These are phyloP conservation scores for Delia radicum DNA, from an alignment of 1,140 invertebrate species.

Conservation along the genomic window DNA sequence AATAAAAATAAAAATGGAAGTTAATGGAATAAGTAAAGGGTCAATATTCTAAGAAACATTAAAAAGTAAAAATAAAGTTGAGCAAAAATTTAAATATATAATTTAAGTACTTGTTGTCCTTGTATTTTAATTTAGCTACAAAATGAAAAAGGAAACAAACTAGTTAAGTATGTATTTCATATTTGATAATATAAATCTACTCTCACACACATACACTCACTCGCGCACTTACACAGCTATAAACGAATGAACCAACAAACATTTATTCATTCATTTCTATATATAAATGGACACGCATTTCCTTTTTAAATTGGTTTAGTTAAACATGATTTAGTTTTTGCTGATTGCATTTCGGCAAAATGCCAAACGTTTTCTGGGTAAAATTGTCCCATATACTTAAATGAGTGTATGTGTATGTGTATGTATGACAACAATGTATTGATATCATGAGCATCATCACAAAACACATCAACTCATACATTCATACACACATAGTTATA, in stretches of 20 bases:
- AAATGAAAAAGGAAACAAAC: not conserved
- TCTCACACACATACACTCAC: not conserved
- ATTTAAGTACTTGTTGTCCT: not conserved
- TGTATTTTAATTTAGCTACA: no score
- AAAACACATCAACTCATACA: not conserved
- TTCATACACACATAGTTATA: not conserved
- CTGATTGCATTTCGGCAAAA: slow-evolving; percentile 21
- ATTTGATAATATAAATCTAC: not conserved
- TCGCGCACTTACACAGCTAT: not conserved
- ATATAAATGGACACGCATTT: slow-evolving; percentile 7
- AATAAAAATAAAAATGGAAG: not conserved
- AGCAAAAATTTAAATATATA: not conserved
- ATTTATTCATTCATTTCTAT: not conserved
- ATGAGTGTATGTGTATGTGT: not conserved
- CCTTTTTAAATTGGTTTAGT: slow-evolving; percentile 11
- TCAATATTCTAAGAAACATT: not conserved
- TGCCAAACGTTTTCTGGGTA: not conserved
- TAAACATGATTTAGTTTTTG: slow-evolving; percentile 10
- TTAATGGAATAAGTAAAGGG: not conserved
- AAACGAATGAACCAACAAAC: not conserved
- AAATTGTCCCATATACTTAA: not conserved
- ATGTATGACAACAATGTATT: not conserved
- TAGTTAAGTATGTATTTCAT: not conserved
- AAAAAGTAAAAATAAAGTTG: not conserved
- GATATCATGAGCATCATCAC: not conserved